Percentiles rank a stretch among this genome's conserved stretches.
phyloP scores from a whole-genome alignment of 2,888 invertebrate species.

The Osmoderma eremita region DNA sequence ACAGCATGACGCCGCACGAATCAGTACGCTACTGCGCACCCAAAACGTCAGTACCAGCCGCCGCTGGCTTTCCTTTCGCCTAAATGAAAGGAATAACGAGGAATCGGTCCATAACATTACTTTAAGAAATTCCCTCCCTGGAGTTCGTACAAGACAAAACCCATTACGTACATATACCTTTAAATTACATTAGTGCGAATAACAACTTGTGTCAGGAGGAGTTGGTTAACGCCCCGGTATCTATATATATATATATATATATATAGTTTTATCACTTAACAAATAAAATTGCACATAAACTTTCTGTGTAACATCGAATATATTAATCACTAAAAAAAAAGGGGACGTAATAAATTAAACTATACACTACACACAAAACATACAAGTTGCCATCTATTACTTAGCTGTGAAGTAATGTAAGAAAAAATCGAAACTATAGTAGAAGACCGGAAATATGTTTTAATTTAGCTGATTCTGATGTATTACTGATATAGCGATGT shows the following conservation, averaged over 20 bases:
- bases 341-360: constrained; percentile 37
- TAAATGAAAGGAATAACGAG: too few species aligned
- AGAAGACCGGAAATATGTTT: not conserved
- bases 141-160: too few species aligned
- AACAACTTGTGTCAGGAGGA: not conserved
- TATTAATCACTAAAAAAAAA: constrained; percentile 39
- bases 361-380: constrained; percentile 38
- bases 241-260: not conserved
- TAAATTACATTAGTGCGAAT: constrained; percentile 13
- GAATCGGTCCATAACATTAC: too few species aligned
- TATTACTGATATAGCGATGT: too few species aligned
- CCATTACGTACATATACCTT: too few species aligned
- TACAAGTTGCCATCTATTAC: constrained; percentile 38
- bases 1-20: too few species aligned
- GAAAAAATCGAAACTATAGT: not conserved
- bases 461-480: too few species aligned
- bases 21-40: too few species aligned
- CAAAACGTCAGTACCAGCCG: too few species aligned
- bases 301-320: constrained; percentile 33
- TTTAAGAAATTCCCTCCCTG: too few species aligned
- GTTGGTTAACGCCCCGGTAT: too few species aligned
- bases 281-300: constrained; percentile 42
- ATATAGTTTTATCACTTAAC: constrained; percentile 35
- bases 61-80: too few species aligned
- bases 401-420: constrained; percentile 9